Base-by-base conservation (phyloP, 2,888 invertebrate species). In the Sericinus montela region DNA sequence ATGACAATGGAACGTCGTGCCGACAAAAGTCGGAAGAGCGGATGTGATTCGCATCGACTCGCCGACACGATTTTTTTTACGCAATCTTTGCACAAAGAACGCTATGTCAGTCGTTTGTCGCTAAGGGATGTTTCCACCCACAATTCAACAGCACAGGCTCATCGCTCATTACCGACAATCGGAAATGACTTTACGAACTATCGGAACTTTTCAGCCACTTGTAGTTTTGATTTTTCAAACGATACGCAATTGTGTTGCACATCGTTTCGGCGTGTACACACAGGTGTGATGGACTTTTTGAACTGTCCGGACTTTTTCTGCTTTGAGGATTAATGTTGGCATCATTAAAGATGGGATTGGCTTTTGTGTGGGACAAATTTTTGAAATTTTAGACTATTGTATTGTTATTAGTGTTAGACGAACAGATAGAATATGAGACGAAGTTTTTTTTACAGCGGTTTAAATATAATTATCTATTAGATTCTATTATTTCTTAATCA, bases 51-150 rank as follows among this genome's bases (percentile, higher is more conserved):
- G 86, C 79, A 75, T 72, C 87, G 83, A 74, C 71, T 77, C 69
- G 73, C 67, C 69, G 74, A 78, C 77, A 73, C 55, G 67, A 61
- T 69, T 73, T 85, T n/a, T 76, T 86, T 85, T 85, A 84, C 80
- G 83, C 84, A 82, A 83, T 71, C 59, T 58, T 58, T 59, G 65
- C 58, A 60, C 69, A 76, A 78, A 77, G 70, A 69, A 65, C 60
- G 38, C 50, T 54, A 53, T 55, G 58, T 60, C 58, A 58, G 65
- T 68, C 69, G 67, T 72, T 78, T 78, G 81, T 82, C 71, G 72
- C 64, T 60, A 75, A 73, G 82, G 87, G 88, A 89, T 88, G 89
- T 89, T 86, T 88, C 88, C 89, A 87, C 89, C 88, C 88, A 89
- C 88, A 86, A 81, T 74, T 77, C 79, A 69, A 66, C 68, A 63